Evolutionary conservation across 2,797 vertebrate species (phyloP), one percentile per base, ranked within the genome.

Genomic region (Austrolebias charrua): DNA sequence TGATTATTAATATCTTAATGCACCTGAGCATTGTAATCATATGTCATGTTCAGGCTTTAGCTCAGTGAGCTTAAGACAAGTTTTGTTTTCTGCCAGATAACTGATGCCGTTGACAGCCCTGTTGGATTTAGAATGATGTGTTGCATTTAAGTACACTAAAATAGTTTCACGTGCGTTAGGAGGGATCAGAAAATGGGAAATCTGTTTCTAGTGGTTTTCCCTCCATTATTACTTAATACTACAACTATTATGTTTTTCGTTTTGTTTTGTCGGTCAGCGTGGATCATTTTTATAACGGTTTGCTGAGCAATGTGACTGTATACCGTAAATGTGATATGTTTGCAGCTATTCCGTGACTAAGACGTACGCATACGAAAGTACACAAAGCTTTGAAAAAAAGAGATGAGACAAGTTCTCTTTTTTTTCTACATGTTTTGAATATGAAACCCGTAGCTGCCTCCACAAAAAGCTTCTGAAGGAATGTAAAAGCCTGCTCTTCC

Each of bases 91-190:
- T 73, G 63, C 78, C 79, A 81, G 81, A 82, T 72, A 69, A 56
- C 71, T 69, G 66, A 77, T 79, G 71, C 80, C 46, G 76, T 75
- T 33, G 76, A 85, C 54, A 49, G 66, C 67, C 42, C 71, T 66
- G 66, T 71, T 69, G 74, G 75, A 79, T 69, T 77, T 56, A 59
- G 82, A 80, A 82, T 84, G 80, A 85, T 54, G 45, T 47, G 60
- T 74, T 87, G 88, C 82, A 80, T 87, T 88, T 89, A 88, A 79
- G 83, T 81, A 72, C 80, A 79, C 71, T 81, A 86, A 86, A 86
- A 77, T 47, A 47, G 55, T 54, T 79, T 81, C 69, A 63, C 18
- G 52, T 78, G 73, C 62, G 72, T 82, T 85, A 53, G 24, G 49
- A 61, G 38, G 53, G 42, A 20, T 44, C 48, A 49, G 38, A 55